phyloP scores from a whole-genome alignment of 2,113 vertebrate genomes.

The Lampris megalopsis region DNA sequence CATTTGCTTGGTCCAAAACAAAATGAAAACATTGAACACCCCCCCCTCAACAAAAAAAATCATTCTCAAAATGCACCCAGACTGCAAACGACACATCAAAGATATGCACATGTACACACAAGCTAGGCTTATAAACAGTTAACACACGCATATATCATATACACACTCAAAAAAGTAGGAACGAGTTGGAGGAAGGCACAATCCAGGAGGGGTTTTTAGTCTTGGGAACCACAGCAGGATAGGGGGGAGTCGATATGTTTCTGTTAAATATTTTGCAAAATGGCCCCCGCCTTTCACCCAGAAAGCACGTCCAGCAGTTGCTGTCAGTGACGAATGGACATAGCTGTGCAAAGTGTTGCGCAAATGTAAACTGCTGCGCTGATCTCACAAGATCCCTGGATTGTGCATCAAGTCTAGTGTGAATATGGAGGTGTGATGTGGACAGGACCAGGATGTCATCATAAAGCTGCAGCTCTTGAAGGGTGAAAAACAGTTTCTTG shows the following conservation, averaged over 20 bases:
- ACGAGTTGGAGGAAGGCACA: constrained; percentile 58
- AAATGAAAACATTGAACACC: constrained; percentile 10
- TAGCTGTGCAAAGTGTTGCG: neutral
- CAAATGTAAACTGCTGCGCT: neutral
- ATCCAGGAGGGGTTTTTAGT: constrained; percentile 15
- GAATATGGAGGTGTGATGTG: neutral
- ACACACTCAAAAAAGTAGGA: constrained; percentile 13
- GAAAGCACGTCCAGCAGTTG: neutral
- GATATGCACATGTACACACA: constrained; percentile 17
- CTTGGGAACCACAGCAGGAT: neutral
- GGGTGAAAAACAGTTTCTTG: neutral
- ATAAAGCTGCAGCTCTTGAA: neutral
- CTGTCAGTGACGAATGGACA: constrained; percentile 3
- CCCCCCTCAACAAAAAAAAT: neutral
- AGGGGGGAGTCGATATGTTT: neutral
- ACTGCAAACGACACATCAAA: constrained; percentile 9
- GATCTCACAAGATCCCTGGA: neutral
- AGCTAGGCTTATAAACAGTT: constrained; percentile 15
- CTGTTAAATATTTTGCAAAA: neutral
- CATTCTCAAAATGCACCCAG: constrained; percentile 16
- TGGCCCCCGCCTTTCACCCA: neutral
- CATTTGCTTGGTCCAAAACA: constrained; percentile 28
- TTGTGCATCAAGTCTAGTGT: neutral
- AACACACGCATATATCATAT: constrained; percentile 14
- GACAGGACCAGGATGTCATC: constrained; percentile 1